Evolutionary conservation across 2,113 vertebrate genomes (phyloP).

Genomic region (Pseudorectes ferrugineus): DNA sequence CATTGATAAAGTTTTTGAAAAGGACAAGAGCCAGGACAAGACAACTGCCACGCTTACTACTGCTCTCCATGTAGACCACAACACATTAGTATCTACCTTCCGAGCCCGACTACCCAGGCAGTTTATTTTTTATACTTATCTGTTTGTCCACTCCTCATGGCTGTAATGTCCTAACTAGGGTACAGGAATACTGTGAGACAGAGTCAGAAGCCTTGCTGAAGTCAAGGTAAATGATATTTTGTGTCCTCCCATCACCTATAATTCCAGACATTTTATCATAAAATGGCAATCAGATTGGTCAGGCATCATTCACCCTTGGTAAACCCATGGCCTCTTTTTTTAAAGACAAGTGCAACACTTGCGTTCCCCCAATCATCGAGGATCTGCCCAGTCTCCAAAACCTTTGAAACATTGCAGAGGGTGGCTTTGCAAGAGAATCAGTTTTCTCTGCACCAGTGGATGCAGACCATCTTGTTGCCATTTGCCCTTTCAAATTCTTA

Average conservation of each 20-base stretch:
- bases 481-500: neutral
- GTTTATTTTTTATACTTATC: neutral
- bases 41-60: neutral
- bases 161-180: neutral
- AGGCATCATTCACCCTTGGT: neutral
- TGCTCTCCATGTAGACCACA: neutral
- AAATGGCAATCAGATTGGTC: neutral
- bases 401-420: neutral
- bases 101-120: neutral
- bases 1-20: neutral
- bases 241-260: neutral
- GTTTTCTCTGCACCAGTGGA: neutral
- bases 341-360: neutral
- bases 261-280: neutral
- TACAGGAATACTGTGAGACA: neutral
- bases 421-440: neutral
- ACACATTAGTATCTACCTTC: neutral
- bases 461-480: neutral
- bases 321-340: neutral
- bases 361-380: fast-evolving
- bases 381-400: neutral
- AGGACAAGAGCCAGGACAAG: neutral
- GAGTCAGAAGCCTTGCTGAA: neutral
- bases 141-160: neutral
- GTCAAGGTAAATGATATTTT: neutral